Conservation (phyloP, 2,888 invertebrate genomes). For the Micropterix aruncella region DNA sequence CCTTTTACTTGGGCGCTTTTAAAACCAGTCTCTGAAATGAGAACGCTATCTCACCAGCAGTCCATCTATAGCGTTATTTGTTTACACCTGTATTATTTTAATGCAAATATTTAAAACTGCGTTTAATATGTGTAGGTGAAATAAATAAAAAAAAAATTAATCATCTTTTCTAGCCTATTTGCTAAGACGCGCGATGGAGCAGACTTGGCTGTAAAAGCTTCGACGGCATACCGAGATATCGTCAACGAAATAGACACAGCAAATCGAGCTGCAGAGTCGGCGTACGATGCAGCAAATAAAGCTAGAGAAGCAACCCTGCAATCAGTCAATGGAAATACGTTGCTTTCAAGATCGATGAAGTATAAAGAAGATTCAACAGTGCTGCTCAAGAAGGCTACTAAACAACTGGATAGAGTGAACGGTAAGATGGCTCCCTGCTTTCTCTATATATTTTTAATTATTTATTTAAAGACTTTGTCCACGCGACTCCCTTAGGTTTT, state of each 20-base stretch:
- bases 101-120: constrained; percentile 1
- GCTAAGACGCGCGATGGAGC: constrained; percentile 59
- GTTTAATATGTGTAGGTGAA: background rate
- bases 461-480: constrained; percentile 18
- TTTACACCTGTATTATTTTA: too few relatives aligned
- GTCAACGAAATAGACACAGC: constrained; percentile 38
- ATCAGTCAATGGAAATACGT: constrained; percentile 20
- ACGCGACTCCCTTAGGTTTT: too few relatives aligned
- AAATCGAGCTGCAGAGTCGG: constrained; percentile 23
- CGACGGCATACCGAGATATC: constrained; percentile 44
- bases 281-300: constrained; percentile 25
- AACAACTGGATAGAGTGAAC: constrained; percentile 31
- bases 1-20: too few relatives aligned
- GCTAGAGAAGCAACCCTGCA: constrained; percentile 17
- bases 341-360: constrained; percentile 35
- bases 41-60: too few relatives aligned
- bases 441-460: background rate
- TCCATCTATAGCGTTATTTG: too few relatives aligned
- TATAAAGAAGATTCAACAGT: constrained; percentile 39
- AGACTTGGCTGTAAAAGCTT: constrained; percentile 52
- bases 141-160: background rate
- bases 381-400: constrained; percentile 37
- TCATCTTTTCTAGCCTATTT: too few relatives aligned
- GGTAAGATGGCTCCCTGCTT: constrained; percentile 17
- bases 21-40: too few relatives aligned